Percentiles rank a stretch among this genome's conserved stretches.
Conservation (phyloP, 1,140 invertebrate genomes). For the Chelonus insularis region DNA sequence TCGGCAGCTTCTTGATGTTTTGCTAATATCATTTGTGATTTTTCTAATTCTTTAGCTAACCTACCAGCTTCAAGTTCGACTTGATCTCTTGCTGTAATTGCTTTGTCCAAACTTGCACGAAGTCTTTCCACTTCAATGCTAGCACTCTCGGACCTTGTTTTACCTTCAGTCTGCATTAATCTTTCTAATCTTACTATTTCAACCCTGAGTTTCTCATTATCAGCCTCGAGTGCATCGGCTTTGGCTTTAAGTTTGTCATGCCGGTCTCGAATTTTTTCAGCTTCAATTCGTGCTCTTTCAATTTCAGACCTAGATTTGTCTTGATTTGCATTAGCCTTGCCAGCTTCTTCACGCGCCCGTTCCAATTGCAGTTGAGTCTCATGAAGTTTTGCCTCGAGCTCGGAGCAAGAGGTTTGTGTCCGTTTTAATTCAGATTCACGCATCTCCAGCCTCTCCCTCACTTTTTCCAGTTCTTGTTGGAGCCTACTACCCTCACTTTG, state of each 20-base stretch:
- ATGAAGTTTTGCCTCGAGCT: constrained; percentile 77
- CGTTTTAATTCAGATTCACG: constrained; percentile 76
- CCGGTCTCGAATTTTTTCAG: constrained; percentile 81
- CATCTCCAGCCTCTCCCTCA: constrained; percentile 73
- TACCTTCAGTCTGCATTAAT: constrained; percentile 63
- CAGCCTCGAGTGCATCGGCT: constrained; percentile 71
- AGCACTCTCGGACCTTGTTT: constrained; percentile 57
- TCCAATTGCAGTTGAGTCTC: constrained; percentile 80
- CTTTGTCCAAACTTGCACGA: constrained; percentile 84
- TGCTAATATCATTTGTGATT: constrained; percentile 76
- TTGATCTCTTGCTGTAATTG: constrained; percentile 74
- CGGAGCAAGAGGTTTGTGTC: constrained; percentile 66
- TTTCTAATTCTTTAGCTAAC: constrained; percentile 84
- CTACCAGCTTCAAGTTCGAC: constrained; percentile 83
- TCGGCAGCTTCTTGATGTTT: constrained; percentile 82
- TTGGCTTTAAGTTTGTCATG: constrained; percentile 78
- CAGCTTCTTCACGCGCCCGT: constrained; percentile 74
- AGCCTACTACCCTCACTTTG: constrained; percentile 63
- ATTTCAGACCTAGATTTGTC: constrained; percentile 78
- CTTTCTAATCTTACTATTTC: constrained; percentile 72
- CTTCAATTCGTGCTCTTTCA: constrained; percentile 80
- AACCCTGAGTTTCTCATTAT: constrained; percentile 72
- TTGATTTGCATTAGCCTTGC: constrained; percentile 70
- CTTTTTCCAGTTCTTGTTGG: constrained; percentile 70
- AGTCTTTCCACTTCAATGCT: constrained; percentile 78